Evolutionary conservation across 2,888 invertebrate species (phyloP), one percentile per base, ranked within the genome.

Genomic region (Erpobdella octoculata): DNA sequence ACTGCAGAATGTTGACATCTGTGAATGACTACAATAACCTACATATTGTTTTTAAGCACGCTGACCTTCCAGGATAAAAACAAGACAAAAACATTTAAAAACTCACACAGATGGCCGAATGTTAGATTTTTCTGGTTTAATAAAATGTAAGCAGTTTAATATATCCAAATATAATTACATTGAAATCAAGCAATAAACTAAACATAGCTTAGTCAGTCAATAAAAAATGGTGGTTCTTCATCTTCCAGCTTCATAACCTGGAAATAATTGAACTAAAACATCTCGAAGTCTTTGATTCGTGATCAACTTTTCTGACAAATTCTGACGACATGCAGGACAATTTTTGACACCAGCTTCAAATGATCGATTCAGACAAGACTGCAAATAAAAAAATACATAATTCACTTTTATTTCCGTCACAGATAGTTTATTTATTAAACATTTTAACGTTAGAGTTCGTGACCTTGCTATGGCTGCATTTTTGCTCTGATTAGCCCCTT

Each of bases 311-410:
- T 31, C 62, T 5, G 62, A n/a, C 3, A 91, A 83, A n/a, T 86
- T 86, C 41, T 84, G 80, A 8, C 90, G 85, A 80, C 91, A 91
- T 71, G 86, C 86, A 0, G 91, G 90, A 79, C 91, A 91, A 0
- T 83, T 84, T 76, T 84, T 86, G 0, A 87, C 85, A 36, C 87
- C 86, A 0, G 88, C 87, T 9, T 86, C 83, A 80, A 90, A 89
- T 0, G 90, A 89, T 65, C 88, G 83, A 78, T 86, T 86, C 70
- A 91, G 79, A 79, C 91, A 91, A 0, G 80, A 81, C 85, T 88
- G 82, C 4, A 53, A 53, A 53, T 53, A 25, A 15, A n/a, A n/a
- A n/a, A n/a, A n/a, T n/a, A n/a, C n/a, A n/a, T n/a, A n/a, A n/a
- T n/a, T n/a, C n/a, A n/a, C n/a, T n/a, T n/a, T n/a, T n/a, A n/a